phyloP scores from a whole-genome alignment of 2,113 vertebrate species.

The Oncorhynchus mykiss region DNA sequence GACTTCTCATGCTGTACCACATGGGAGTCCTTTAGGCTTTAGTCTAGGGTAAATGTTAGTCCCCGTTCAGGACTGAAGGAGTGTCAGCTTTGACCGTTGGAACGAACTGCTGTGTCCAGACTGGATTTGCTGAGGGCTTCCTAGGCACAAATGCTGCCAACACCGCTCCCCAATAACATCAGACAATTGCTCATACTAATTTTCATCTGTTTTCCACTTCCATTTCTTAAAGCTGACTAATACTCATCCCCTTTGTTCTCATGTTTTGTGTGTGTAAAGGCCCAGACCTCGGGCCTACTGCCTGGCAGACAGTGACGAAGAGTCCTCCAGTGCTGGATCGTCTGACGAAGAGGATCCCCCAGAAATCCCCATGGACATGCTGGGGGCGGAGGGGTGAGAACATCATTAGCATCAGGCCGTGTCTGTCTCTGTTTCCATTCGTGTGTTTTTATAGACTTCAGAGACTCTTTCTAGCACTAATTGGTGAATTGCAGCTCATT shows the following conservation, averaged over 20 bases:
- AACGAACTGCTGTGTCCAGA: too few species aligned
- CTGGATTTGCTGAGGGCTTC: too few species aligned
- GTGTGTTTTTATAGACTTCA: too few species aligned
- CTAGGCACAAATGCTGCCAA: too few species aligned
- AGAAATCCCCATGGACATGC: slow-evolving; percentile 81
- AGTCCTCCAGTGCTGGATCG: slow-evolving; percentile 96
- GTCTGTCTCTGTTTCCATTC: not conserved
- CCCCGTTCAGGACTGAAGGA: too few species aligned
- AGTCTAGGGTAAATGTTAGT: not conserved
- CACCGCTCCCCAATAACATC: too few species aligned
- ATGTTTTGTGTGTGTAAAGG: slow-evolving; percentile 51
- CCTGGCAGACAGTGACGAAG: slow-evolving; percentile 96
- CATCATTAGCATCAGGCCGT: not conserved
- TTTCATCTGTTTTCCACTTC: not conserved
- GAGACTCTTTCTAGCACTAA: too few species aligned
- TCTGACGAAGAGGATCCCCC: slow-evolving; percentile 93
- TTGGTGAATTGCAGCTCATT: too few species aligned
- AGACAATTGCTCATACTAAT: too few species aligned
- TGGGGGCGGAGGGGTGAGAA: slow-evolving; percentile 86
- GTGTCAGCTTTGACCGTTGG: too few species aligned
- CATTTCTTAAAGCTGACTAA: not conserved
- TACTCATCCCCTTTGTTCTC: not conserved
- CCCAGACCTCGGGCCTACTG: slow-evolving; percentile 89
- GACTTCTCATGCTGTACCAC: not conserved
- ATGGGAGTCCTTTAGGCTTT: not conserved